Percentiles rank a stretch among this genome's conserved stretches.
Conservation (phyloP, 1,140 invertebrate species). For the Campoletis sonorensis region DNA sequence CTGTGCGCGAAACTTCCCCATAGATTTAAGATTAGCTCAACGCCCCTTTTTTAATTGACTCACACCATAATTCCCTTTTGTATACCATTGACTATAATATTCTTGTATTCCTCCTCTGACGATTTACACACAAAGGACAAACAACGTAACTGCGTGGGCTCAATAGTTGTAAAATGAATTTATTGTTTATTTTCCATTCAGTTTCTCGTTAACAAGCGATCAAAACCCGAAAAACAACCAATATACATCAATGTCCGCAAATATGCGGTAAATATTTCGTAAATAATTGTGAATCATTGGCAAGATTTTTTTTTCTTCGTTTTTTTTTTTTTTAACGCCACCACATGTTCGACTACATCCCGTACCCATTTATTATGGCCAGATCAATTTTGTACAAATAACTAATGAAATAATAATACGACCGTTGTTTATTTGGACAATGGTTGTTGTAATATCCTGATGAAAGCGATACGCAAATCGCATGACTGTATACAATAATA, state of each 20-base stretch:
- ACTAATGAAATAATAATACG: conserved; percentile 43
- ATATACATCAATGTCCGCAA: conserved; percentile 40
- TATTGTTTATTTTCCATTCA: not conserved
- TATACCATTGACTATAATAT: conserved; percentile 65
- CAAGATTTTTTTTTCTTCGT: conserved; percentile 41
- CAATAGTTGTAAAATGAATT: conserved; percentile 8
- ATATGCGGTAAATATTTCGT: conserved; percentile 51
- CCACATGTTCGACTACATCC: not conserved
- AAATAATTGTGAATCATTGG: conserved; percentile 16
- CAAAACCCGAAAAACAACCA: not conserved
- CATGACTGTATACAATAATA: conserved; percentile 63
- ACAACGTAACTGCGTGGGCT: not conserved
- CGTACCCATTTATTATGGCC: conserved; percentile 48
- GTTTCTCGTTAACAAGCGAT: not conserved
- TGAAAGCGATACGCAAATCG: conserved; percentile 58
- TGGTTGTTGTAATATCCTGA: conserved; percentile 53
- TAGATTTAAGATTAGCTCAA: conserved; percentile 73
- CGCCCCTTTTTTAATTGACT: conserved; percentile 55
- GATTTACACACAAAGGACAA: conserved; percentile 5
- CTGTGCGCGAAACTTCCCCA: conserved; percentile 51
- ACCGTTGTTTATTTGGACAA: conserved; percentile 32
- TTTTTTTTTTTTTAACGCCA: conserved; percentile 20
- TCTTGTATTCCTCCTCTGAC: conserved; percentile 48
- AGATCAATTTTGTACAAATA: conserved; percentile 65
- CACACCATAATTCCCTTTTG: conserved; percentile 58